phyloP scores from a whole-genome alignment of 2,888 invertebrate species.

The Aleiodes testaceus region DNA sequence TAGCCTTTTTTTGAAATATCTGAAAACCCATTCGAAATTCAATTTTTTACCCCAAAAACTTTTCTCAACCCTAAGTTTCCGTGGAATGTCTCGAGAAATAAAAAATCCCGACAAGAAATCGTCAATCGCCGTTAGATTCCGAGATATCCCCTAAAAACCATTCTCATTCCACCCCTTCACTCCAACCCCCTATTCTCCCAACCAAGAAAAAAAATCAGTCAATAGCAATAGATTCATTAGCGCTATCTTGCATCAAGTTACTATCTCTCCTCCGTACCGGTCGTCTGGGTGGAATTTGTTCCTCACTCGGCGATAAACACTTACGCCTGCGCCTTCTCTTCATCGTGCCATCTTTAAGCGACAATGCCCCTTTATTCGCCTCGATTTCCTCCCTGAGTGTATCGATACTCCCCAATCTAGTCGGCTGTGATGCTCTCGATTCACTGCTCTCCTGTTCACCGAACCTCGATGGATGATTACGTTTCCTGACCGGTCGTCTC shows the following conservation, averaged over 20 bases:
- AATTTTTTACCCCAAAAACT: too few relatives aligned
- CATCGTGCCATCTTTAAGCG: slow-evolving; percentile 43
- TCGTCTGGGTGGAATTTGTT: slow-evolving; percentile 52
- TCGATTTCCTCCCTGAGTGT: slow-evolving; percentile 15
- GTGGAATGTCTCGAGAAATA: too few relatives aligned
- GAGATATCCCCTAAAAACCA: too few relatives aligned
- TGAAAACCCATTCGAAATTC: not conserved
- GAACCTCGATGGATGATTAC: slow-evolving; percentile 45
- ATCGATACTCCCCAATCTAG: slow-evolving; percentile 4
- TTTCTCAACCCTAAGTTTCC: too few relatives aligned
- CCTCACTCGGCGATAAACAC: slow-evolving; percentile 35
- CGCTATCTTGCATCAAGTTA: slow-evolving; percentile 19
- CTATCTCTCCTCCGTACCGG: slow-evolving; percentile 52
- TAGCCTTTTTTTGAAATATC: too few relatives aligned
- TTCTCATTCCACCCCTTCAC: too few relatives aligned
- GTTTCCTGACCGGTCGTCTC: slow-evolving; percentile 51
- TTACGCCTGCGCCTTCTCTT: slow-evolving; percentile 52
- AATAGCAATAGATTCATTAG: not conserved
- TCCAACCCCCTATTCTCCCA: not conserved
- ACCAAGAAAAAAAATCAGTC: not conserved
- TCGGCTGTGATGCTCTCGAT: not conserved
- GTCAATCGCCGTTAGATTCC: too few relatives aligned
- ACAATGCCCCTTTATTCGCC: slow-evolving; percentile 15
- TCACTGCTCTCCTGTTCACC: not conserved
- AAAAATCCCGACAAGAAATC: too few relatives aligned